These are phyloP conservation scores for Drosophila serrata DNA, from an alignment of 1,140 invertebrate genomes.

Conservation along the genomic window DNA sequence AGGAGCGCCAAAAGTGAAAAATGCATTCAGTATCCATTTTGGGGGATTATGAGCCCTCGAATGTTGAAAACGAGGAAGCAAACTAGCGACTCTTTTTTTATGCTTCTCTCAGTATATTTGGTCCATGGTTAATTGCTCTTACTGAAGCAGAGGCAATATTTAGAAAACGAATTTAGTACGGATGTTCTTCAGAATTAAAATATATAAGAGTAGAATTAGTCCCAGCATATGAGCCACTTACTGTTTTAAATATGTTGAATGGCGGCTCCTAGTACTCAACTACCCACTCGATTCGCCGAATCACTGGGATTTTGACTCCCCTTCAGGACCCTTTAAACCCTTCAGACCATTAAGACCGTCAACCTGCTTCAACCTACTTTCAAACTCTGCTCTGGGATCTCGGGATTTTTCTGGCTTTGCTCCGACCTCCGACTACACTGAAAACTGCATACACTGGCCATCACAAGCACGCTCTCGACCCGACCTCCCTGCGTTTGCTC, in stretches of 20 bases:
- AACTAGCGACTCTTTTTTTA: neutral
- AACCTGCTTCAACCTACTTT: constrained; percentile 18
- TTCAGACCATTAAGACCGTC: neutral
- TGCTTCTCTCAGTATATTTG: too few relatives aligned
- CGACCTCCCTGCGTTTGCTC: neutral
- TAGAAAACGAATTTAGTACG: neutral
- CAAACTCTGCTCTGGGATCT: constrained; percentile 3
- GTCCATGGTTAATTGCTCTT: too few relatives aligned
- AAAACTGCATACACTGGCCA: constrained; percentile 5
- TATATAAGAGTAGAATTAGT: neutral
- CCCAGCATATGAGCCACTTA: too few relatives aligned
- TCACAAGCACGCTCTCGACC: neutral
- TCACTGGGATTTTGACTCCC: constrained; percentile 4
- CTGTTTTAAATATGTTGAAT: neutral
- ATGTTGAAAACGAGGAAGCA: neutral
- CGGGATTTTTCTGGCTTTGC: neutral
- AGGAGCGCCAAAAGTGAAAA: constrained; percentile 3
- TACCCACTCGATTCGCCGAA: constrained; percentile 11
- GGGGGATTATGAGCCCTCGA: neutral
- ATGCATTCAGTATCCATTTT: constrained; percentile 17
- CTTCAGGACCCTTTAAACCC: neutral
- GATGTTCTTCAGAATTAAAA: neutral
- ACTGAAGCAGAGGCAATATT: neutral
- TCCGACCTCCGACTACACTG: neutral
- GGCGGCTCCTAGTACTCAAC: neutral